Evolutionary conservation across 2,797 vertebrate species (phyloP).

Genomic region (Typhlichthys eigenmanni): DNA sequence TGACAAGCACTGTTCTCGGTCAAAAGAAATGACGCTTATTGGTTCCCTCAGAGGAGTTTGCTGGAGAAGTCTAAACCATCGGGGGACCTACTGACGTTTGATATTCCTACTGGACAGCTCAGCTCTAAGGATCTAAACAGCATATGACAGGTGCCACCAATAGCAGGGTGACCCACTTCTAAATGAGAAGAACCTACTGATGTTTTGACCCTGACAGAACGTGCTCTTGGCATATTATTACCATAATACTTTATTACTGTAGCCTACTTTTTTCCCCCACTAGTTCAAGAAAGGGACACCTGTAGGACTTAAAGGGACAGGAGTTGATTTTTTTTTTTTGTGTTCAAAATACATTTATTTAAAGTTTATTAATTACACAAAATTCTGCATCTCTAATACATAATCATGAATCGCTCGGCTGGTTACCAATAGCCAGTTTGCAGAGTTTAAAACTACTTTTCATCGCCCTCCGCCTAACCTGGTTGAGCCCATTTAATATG

Average conservation of each 20-base stretch:
- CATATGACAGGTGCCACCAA: conserved; percentile 5
- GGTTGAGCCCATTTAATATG: background rate
- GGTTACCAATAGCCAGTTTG: conserved; percentile 1
- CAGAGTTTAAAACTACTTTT: background rate
- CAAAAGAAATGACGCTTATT: background rate
- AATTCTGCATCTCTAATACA: conserved; percentile 19
- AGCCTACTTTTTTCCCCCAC: background rate
- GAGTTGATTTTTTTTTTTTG: background rate
- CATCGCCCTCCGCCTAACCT: background rate
- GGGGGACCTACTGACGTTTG: conserved; percentile 25
- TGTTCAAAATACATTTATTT: conserved; percentile 4
- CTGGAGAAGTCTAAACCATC: conserved; percentile 32
- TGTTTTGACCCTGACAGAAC: conserved; percentile 16
- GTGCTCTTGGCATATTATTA: conserved; percentile 12
- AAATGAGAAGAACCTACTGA: background rate
- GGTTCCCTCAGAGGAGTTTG: conserved; percentile 16
- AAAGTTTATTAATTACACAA: conserved; percentile 13
- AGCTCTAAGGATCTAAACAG: conserved; percentile 13
- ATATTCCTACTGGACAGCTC: conserved; percentile 25
- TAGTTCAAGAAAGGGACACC: background rate
- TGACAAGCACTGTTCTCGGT: conserved; percentile 15
- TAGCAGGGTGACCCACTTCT: conserved; percentile 13
- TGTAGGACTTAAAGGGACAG: conserved; percentile 34
- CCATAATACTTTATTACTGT: conserved; percentile 16
- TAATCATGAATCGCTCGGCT: conserved; percentile 15